These are phyloP conservation scores for Drosophila seguyi DNA, from an alignment of 1,140 invertebrate genomes.

Conservation along the genomic window DNA sequence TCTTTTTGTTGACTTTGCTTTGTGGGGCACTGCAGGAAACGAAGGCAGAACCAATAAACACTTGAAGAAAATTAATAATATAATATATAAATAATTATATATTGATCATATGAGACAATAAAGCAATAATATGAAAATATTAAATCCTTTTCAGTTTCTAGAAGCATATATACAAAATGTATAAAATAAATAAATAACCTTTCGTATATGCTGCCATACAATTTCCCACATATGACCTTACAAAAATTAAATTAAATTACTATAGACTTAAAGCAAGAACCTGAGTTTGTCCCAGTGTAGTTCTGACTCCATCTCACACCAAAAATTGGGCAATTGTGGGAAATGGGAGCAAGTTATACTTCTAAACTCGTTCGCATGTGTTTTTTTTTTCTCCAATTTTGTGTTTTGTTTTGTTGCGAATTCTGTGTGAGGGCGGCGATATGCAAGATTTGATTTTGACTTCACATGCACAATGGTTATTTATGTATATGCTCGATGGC, in stretches of 20 bases:
- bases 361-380: conserved; percentile 60
- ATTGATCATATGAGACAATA: neutral
- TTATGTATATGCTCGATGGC: neutral
- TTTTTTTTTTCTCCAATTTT: conserved; percentile 10
- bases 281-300: neutral
- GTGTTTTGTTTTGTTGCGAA: conserved; percentile 29
- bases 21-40: conserved; percentile 63
- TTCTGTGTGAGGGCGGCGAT: conserved; percentile 63
- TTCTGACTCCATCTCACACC: neutral
- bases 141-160: neutral
- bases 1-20: conserved; percentile 38
- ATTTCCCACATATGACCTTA: neutral
- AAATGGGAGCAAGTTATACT: conserved; percentile 49
- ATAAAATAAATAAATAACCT: neutral
- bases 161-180: too few species aligned
- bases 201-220: neutral
- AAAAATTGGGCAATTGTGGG: conserved; percentile 40
- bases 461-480: conserved; percentile 29
- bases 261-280: rapidly evolving
- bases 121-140: neutral
- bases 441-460: conserved; percentile 75
- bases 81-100: neutral
- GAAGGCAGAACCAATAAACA: conserved; percentile 7
- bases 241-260: neutral
- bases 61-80: conserved; percentile 5